These are phyloP conservation scores for Thinocorus orbignyianus DNA, from an alignment of 2,113 vertebrate species.

Conservation along the genomic window DNA sequence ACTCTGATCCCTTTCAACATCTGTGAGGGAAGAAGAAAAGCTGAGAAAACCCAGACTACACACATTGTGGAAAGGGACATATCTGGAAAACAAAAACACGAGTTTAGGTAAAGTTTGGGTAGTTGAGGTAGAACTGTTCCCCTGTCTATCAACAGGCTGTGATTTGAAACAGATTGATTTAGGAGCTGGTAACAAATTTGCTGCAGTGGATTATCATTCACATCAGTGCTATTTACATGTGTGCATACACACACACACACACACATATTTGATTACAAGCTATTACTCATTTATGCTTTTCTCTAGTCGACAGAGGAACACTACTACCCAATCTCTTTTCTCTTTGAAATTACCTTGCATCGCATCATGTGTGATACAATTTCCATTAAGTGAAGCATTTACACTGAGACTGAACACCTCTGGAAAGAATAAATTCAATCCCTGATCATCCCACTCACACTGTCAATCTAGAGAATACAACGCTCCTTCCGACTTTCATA, in stretches of 20 bases:
- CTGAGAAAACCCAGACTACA: not conserved
- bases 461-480: not conserved
- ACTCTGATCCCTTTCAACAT: not conserved
- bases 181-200: not conserved
- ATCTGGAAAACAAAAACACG: not conserved
- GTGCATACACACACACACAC: not conserved
- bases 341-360: not conserved
- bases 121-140: not conserved
- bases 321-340: not conserved
- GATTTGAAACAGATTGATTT: not conserved
- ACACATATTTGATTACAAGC: not conserved
- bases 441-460: not conserved
- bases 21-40: not conserved
- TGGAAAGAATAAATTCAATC: not conserved
- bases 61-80: not conserved
- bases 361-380: not conserved
- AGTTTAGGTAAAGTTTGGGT: not conserved
- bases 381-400: not conserved
- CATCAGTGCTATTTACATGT: not conserved
- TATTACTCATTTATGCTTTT: not conserved
- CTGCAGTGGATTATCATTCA: not conserved
- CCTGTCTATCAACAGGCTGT: not conserved
- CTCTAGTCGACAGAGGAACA: not conserved
- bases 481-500: not conserved
- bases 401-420: not conserved